Evolutionary conservation across 2,797 vertebrate genomes (phyloP).

Genomic region (Sebastes trivittatus): DNA sequence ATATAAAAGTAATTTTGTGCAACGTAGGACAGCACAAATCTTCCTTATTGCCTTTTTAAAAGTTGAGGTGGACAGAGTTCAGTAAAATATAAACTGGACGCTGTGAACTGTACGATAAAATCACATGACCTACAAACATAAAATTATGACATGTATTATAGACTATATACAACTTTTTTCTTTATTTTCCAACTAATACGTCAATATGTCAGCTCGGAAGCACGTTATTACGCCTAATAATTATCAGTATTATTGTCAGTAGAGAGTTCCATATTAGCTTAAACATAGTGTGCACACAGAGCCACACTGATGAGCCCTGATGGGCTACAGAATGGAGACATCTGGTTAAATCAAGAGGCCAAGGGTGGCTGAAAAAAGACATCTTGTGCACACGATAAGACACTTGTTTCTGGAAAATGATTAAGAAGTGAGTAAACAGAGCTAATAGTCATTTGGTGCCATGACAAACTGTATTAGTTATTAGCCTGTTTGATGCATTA

Average conservation of each 20-base stretch:
- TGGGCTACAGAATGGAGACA: neutral
- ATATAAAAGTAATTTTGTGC: neutral
- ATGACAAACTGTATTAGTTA: constrained; percentile 51
- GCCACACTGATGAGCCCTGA: neutral
- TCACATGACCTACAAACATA: neutral
- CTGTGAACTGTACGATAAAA: neutral
- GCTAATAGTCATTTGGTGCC: constrained; percentile 48
- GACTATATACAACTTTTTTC: neutral
- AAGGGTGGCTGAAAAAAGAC: constrained; percentile 35
- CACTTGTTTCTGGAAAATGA: constrained; percentile 40
- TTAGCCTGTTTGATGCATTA: constrained; percentile 42
- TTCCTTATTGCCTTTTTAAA: neutral
- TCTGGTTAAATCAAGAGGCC: constrained; percentile 16
- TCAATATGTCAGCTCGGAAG: neutral
- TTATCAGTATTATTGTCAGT: neutral
- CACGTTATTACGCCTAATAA: neutral
- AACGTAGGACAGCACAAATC: neutral
- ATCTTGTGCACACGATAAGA: constrained; percentile 19
- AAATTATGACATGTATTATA: neutral
- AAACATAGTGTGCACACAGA: neutral
- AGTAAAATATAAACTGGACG: neutral
- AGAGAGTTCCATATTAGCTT: no score
- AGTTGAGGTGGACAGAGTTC: neutral
- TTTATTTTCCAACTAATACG: neutral
- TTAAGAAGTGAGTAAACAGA: constrained; percentile 47